Evolutionary conservation across 2,888 invertebrate genomes (phyloP).

Genomic region (Deladenus siricidicola): DNA sequence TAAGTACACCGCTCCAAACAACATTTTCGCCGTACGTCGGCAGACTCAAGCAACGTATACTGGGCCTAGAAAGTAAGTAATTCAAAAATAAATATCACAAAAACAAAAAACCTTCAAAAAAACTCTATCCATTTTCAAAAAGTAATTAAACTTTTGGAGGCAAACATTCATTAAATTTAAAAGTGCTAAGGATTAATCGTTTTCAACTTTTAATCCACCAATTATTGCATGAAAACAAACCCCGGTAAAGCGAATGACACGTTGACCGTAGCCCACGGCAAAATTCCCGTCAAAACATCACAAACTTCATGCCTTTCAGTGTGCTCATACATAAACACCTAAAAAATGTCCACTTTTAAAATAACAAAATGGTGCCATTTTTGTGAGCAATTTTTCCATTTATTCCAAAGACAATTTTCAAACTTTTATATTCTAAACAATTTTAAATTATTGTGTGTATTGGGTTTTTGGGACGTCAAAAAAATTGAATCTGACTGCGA

Average conservation of each 20-base stretch:
- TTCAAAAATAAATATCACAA: neutral
- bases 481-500: too few species aligned
- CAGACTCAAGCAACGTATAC: neutral
- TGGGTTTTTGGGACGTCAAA: too few species aligned
- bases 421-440: too few species aligned
- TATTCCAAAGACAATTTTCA: too few species aligned
- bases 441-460: too few species aligned
- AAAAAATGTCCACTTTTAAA: neutral
- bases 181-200: too few species aligned
- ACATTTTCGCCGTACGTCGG: neutral
- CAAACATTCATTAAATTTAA: too few species aligned
- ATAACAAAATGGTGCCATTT: too few species aligned
- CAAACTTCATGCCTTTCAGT: neutral
- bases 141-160: too few species aligned
- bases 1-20: slow-evolving; percentile 13
- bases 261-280: slow-evolving; percentile 2
- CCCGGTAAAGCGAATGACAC: slow-evolving; percentile 1
- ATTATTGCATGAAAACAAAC: neutral
- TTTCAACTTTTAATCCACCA: too few species aligned
- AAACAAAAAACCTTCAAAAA: neutral
- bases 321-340: slow-evolving; percentile 16
- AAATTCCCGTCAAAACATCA: neutral
- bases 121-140: neutral
- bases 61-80: neutral
- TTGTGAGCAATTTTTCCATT: too few species aligned